phyloP scores from a whole-genome alignment of 2,113 vertebrate species.

The Falco punctatus region DNA sequence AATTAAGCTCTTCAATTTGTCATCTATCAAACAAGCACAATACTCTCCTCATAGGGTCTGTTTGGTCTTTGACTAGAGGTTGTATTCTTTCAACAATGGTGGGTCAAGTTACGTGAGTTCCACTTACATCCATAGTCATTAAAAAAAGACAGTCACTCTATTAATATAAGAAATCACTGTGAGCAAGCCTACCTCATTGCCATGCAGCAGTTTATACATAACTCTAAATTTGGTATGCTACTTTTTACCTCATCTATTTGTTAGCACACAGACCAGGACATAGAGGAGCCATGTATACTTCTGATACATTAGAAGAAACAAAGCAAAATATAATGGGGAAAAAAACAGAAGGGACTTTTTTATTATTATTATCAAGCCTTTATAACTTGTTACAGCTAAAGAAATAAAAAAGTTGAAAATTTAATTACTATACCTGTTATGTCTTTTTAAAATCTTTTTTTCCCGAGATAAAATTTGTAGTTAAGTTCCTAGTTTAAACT shows the following conservation, averaged over 20 bases:
- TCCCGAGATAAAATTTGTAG: background rate
- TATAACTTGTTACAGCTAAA: background rate
- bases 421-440: background rate
- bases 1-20: background rate
- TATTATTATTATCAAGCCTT: background rate
- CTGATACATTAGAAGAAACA: background rate
- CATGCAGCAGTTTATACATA: background rate
- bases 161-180: background rate
- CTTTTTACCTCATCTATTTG: background rate
- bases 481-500: background rate
- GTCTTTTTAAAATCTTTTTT: background rate
- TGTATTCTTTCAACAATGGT: background rate
- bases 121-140: background rate
- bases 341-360: background rate
- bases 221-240: background rate
- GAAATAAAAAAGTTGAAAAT: background rate
- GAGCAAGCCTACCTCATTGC: background rate
- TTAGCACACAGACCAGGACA: background rate
- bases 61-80: background rate
- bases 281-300: background rate
- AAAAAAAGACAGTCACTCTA: background rate
- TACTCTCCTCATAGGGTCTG: background rate
- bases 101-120: background rate
- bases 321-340: background rate
- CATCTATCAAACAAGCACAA: background rate